A percentile compares a stretch with the other conserved stretches of the same genome.
These are phyloP conservation scores for Condylostylus longicornis DNA, from an alignment of 1,140 invertebrate genomes.

Conservation along the genomic window DNA sequence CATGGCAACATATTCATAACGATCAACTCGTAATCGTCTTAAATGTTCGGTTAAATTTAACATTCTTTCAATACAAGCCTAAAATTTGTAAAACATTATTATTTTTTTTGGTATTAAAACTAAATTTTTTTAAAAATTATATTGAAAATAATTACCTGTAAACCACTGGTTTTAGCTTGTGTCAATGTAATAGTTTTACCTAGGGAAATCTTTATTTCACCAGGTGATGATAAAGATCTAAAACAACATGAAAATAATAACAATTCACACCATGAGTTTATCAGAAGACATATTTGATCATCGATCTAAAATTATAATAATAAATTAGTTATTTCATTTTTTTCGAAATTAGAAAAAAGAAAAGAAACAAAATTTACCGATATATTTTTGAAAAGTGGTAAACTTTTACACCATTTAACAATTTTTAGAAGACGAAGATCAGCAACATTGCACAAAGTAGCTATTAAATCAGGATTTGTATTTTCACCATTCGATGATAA, in stretches of 20 bases:
- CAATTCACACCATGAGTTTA: constrained; percentile 95
- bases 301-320: constrained; percentile 53
- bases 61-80: constrained; percentile 83
- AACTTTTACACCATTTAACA: constrained; percentile 95
- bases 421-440: constrained; percentile 94
- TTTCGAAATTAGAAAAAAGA: background rate
- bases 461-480: constrained; percentile 67
- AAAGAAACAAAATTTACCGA: constrained; percentile 43
- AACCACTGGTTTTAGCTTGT: constrained; percentile 36
- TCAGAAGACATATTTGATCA: constrained; percentile 90
- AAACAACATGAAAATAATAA: constrained; percentile 85
- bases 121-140: constrained; percentile 1
- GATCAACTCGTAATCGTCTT: constrained; percentile 75
- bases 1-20: constrained; percentile 92
- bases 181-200: constrained; percentile 58
- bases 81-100: constrained; percentile 29
- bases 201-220: constrained; percentile 66
- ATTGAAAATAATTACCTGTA: constrained; percentile 27
- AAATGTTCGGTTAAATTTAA: constrained; percentile 87
- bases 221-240: constrained; percentile 70
- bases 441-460: constrained; percentile 81
- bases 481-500: constrained; percentile 43
- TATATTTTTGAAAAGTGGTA: constrained; percentile 92
- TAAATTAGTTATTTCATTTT: constrained; percentile 4
- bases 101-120: background rate